Base-by-base conservation (phyloP, 2,888 invertebrate species). In the Melanchra persicariae region DNA sequence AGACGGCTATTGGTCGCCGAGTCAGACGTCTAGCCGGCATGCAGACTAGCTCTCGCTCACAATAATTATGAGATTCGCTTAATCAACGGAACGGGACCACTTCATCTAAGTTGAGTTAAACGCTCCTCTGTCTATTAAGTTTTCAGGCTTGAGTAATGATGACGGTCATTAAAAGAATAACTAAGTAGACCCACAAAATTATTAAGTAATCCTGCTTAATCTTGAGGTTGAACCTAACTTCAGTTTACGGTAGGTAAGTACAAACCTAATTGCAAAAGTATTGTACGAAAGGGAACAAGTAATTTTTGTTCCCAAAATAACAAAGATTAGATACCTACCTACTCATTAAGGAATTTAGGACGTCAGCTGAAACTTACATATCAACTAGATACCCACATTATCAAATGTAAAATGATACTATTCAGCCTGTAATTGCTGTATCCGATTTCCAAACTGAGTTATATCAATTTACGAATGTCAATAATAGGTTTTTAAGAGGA, bases 1-100 rank as follows among this genome's bases (percentile, higher is more conserved):
- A 45, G 52, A 34, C 67, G 51, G 70, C 64, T 74, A 72, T 60
- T 57, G 73, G 71, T 63, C 70, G 67, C 62, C 72, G 19, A 70
- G 61, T 67, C 73, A 70, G 77, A 84, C 82, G 82, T 77, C 84
- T 84, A 57, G 74, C 62, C 57, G 52, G 55, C 73, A 62, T 52
- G 47, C 69, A 40, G 70, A 68, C 69, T 79, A 58, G 59, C 45
- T 65, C 64, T 72, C n/a, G 58, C 40, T 47, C 26, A 62, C 43
- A 60, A 77, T 65, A 75, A 70, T 78, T 70, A 79, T 75, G 62
- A 79, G 75, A 65, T 67, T 62, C 72, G 52, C 64, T 80, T 80
- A 65, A 68, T 76, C 58, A 68, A 45, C 49, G 72, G 57, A 61
- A 76, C 66, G 43, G 15, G 61, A 43, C 34, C 52, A 52, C 57